Conservation (phyloP, 2,113 vertebrate genomes). For the Ornithorhynchus anatinus region DNA sequence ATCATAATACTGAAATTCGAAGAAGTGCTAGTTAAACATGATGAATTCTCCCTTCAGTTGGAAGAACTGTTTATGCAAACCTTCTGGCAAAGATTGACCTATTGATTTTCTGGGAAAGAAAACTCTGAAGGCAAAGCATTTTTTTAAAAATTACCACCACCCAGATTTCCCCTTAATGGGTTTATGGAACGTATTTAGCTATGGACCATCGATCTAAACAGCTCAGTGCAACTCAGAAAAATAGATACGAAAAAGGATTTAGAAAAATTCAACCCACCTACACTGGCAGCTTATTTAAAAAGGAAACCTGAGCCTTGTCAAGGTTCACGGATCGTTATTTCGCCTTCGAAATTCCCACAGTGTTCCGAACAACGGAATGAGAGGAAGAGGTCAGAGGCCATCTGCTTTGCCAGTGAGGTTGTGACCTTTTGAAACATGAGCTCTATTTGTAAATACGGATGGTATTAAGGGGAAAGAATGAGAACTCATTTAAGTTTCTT, state of each 20-base stretch:
- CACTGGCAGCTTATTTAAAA: background rate
- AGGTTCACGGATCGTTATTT: background rate
- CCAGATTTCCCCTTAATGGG: conserved; percentile 31
- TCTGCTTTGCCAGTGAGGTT: background rate
- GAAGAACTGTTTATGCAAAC: background rate
- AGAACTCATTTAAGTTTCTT: background rate
- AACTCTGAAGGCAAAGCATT: conserved; percentile 19
- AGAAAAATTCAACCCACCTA: background rate
- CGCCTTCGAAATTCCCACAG: background rate
- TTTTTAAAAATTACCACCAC: conserved; percentile 38
- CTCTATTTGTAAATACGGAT: background rate
- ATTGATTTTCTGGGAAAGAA: conserved; percentile 32
- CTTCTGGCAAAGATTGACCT: conserved; percentile 19
- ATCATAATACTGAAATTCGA: conserved; percentile 27
- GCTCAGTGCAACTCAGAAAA: background rate
- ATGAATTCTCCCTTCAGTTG: background rate
- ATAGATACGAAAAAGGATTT: background rate
- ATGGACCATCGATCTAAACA: conserved; percentile 8
- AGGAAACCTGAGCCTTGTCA: background rate
- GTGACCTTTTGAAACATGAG: background rate
- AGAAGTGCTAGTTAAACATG: background rate
- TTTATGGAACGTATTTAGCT: conserved; percentile 22
- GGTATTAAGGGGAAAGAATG: background rate
- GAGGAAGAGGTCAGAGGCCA: conserved; percentile 12
- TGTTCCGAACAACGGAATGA: background rate